Evolutionary conservation across 2,888 invertebrate genomes (phyloP), one percentile per base, ranked within the genome.

Genomic region (Tridacna gigas): DNA sequence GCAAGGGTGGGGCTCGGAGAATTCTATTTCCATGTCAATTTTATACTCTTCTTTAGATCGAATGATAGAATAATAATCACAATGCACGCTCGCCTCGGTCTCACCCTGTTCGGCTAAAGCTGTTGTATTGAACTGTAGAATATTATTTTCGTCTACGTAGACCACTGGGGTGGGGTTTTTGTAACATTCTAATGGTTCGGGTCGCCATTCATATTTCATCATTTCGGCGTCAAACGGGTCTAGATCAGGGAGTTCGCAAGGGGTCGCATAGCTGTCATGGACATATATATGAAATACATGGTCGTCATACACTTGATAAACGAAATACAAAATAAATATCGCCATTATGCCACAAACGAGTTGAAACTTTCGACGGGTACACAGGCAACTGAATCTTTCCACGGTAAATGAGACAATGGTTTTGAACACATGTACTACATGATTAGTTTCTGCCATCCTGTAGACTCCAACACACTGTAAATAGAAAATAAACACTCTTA

Each of bases 71-170:
- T n/a, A 77, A n/a, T 66, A 51, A n/a, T 65, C 66, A 66, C 77
- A 77, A 11, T 77, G 63, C 3, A 77, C 67, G 26, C 51, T 77
- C 15, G 51, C 15, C 26, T 47, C 48, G 51, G 28, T 56, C 47
- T 67, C 66, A 12, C 51, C 51, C 4, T 25, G 48, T 25, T 66
- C 65, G 11, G 22, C 26, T 11, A 77, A 20, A n/a, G 77, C 77
- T 4, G 77, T 48, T 18, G 22, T 45, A 60, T 84, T 84, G 20
- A 71, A 84, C 51, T 81, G 80, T 66, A 84, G 28, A 26, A 81
- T 22, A 18, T 79, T 81, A 15, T 78, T 66, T n/a, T 65, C 60
- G n/a, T 84, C 84, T 28, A 86, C 74, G 63, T 71, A 80, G 0
- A 83, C 82, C 0, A 80, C 69, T 12, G 66, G 61, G 5, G 78